Conservation (phyloP, 2,113 vertebrate species). For the Pipra filicauda region DNA sequence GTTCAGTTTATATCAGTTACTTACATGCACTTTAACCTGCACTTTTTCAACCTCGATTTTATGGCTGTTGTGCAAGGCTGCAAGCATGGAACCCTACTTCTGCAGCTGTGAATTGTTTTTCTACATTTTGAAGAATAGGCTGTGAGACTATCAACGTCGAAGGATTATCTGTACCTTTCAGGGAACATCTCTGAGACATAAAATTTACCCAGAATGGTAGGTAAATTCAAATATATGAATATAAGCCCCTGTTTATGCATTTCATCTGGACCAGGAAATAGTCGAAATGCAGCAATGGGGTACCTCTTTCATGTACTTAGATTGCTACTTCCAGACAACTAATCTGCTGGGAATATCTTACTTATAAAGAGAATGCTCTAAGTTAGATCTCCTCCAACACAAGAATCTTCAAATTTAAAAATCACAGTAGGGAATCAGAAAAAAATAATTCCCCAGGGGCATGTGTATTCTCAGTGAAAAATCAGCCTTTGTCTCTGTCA, state of each 20-base stretch:
- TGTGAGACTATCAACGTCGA: background rate
- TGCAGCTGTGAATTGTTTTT: background rate
- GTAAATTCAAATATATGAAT: background rate
- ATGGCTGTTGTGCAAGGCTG: background rate
- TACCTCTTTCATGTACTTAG: background rate
- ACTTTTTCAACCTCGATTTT: background rate
- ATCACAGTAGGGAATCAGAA: background rate
- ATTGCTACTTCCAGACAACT: too few relatives aligned
- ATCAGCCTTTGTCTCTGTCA: background rate
- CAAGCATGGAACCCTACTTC: background rate
- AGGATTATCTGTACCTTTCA: background rate
- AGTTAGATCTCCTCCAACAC: background rate
- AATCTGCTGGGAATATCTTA: too few relatives aligned
- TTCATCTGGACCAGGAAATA: background rate
- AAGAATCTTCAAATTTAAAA: constrained; percentile 25
- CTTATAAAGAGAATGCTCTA: too few relatives aligned
- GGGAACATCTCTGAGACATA: background rate
- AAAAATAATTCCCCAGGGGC: background rate
- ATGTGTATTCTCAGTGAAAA: background rate
- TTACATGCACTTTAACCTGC: background rate
- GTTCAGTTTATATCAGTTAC: background rate
- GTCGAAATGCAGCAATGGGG: background rate
- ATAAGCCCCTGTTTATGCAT: background rate
- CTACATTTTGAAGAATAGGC: background rate
- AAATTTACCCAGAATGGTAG: background rate